phyloP scores from a whole-genome alignment of 2,113 vertebrate genomes.

The Upupa epops region DNA sequence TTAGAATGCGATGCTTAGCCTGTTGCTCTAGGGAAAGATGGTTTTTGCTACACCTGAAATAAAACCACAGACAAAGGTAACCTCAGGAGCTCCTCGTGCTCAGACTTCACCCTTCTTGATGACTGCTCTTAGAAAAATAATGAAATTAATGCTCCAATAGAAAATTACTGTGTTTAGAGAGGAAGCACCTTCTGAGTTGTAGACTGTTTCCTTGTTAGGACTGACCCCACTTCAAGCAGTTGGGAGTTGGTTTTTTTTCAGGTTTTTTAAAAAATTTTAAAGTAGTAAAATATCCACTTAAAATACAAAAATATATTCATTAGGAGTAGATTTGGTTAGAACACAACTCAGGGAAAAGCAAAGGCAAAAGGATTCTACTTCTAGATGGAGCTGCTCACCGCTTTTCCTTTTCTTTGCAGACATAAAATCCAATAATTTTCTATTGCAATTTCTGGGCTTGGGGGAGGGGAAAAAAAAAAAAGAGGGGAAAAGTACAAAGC shows the following conservation, averaged over 20 bases:
- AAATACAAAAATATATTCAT: not conserved
- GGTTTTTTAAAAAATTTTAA: not conserved
- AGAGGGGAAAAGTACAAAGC: slow-evolving; percentile 47
- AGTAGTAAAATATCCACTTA: not conserved
- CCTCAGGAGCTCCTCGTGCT: not conserved
- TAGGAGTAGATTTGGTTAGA: not conserved
- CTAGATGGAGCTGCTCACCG: not conserved
- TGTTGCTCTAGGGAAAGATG: not conserved
- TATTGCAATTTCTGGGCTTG: slow-evolving; percentile 4
- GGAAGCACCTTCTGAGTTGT: not conserved
- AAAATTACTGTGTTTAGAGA: not conserved
- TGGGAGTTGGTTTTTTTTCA: not conserved
- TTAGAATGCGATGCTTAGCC: not conserved
- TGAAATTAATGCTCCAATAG: not conserved
- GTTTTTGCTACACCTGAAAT: not conserved
- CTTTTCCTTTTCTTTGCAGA: slow-evolving; percentile 39
- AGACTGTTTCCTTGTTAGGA: not conserved
- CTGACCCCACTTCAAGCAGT: not conserved
- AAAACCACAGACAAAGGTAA: not conserved
- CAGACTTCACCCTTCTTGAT: not conserved
- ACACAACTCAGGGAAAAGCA: not conserved
- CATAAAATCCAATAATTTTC: slow-evolving; percentile 43
- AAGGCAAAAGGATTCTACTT: not conserved
- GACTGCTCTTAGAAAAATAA: not conserved
- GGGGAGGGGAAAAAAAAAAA: not conserved